Conservation (phyloP, 1,140 invertebrate genomes). For the Dolichoris vasculosae region DNA sequence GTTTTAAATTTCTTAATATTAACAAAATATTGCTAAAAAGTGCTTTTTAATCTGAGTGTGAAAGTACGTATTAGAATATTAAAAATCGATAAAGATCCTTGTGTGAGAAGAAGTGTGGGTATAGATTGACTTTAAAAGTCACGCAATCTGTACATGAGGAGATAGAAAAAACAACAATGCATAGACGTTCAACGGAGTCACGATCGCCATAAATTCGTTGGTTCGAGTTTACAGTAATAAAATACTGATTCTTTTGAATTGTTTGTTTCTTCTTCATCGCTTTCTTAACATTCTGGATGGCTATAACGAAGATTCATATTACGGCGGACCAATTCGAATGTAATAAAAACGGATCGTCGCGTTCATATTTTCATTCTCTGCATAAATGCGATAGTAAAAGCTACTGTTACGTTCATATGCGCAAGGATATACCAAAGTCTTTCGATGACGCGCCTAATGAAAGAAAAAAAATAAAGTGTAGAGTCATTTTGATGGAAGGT, state of each 20-base stretch:
- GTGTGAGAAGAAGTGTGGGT: no score
- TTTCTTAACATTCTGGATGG: not conserved
- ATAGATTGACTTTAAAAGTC: not conserved
- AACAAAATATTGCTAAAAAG: no score
- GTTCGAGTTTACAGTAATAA: not conserved
- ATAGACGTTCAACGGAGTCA: not conserved
- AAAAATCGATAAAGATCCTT: no score
- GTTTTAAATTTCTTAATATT: no score
- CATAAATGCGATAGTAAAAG: not conserved
- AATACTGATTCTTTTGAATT: not conserved
- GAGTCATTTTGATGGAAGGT: not conserved
- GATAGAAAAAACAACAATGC: not conserved
- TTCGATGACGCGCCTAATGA: not conserved
- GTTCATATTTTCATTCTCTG: not conserved
- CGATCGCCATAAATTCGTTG: not conserved
- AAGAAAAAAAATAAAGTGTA: not conserved
- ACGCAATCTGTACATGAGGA: not conserved
- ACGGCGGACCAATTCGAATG: not conserved
- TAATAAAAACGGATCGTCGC: not conserved
- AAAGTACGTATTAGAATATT: no score
- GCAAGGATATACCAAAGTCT: not conserved
- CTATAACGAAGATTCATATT: not conserved
- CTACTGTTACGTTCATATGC: not conserved
- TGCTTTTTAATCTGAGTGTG: no score
- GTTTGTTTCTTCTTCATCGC: not conserved